These are phyloP conservation scores for Hermetia illucens DNA, from an alignment of 1,140 invertebrate genomes.

Conservation along the genomic window DNA sequence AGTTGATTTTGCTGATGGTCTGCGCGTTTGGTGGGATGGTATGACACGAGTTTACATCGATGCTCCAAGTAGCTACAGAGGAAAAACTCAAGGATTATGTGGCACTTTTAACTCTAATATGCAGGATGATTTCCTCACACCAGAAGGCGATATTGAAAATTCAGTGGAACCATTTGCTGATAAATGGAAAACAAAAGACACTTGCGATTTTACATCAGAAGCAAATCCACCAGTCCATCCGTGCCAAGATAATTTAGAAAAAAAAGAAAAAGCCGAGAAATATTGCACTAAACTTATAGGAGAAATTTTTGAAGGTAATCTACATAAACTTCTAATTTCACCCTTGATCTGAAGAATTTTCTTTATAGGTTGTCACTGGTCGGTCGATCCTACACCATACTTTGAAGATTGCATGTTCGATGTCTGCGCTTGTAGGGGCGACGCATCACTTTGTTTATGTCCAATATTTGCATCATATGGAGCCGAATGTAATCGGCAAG, in stretches of 20 bases:
- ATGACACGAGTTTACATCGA: slow-evolving; percentile 65
- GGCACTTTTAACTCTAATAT: slow-evolving; percentile 79
- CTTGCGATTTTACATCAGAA: slow-evolving; percentile 44
- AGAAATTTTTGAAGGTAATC: slow-evolving; percentile 47
- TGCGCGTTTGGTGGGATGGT: slow-evolving; percentile 76
- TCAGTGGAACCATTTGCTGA: slow-evolving; percentile 64
- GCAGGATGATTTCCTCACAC: slow-evolving; percentile 78
- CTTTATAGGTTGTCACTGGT: slow-evolving; percentile 56
- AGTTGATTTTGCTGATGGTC: slow-evolving; percentile 56
- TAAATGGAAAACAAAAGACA: slow-evolving; percentile 72
- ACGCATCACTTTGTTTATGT: slow-evolving; percentile 56
- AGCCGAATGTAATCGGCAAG: slow-evolving; percentile 56
- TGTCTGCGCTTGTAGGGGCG: slow-evolving; percentile 63
- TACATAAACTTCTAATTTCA: not conserved
- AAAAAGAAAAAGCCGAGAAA: slow-evolving; percentile 48
- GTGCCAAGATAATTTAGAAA: slow-evolving; percentile 54
- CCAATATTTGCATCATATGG: slow-evolving; percentile 67
- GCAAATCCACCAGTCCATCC: slow-evolving; percentile 43
- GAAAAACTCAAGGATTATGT: slow-evolving; percentile 63
- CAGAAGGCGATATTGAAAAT: slow-evolving; percentile 67
- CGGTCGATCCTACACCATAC: slow-evolving; percentile 61
- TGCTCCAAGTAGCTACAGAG: slow-evolving; percentile 54
- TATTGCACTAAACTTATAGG: slow-evolving; percentile 53
- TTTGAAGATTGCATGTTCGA: slow-evolving; percentile 75
- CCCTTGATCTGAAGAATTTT: slow-evolving; percentile 7